phyloP scores from a whole-genome alignment of 2,888 invertebrate genomes.

The Chymomyza caudatula region DNA sequence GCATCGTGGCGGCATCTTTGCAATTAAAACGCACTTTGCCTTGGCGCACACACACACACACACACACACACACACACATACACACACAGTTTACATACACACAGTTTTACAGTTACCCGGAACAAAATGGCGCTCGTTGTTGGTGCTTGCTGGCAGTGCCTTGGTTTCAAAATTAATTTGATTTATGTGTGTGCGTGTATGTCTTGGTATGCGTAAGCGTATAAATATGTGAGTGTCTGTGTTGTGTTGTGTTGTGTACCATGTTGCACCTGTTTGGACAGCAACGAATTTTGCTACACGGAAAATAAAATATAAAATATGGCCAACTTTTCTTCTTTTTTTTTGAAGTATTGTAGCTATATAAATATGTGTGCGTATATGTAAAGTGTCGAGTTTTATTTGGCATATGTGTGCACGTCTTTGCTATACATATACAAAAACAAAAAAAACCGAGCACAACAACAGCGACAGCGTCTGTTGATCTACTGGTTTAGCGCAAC shows the following conservation, averaged over 20 bases:
- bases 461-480: slow-evolving; percentile 29
- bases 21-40: slow-evolving; percentile 74
- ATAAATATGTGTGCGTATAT: too few species aligned
- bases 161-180: slow-evolving; percentile 74
- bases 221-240: not conserved
- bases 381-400: slow-evolving; percentile 68
- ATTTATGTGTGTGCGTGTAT: slow-evolving; percentile 61
- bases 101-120: not conserved
- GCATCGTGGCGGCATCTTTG: slow-evolving; percentile 59
- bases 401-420: slow-evolving; percentile 56
- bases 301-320: slow-evolving; percentile 1
- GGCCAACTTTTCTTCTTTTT: not conserved
- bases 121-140: not conserved
- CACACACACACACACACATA: not conserved
- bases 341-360: too few species aligned
- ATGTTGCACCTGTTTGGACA: not conserved
- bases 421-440: slow-evolving; percentile 57
- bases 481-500: slow-evolving; percentile 37
- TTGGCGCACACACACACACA: slow-evolving; percentile 54
- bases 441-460: slow-evolving; percentile 21
- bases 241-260: not conserved
- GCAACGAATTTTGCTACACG: not conserved
- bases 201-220: not conserved
- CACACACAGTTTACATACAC: not conserved
- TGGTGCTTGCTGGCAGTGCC: not conserved